These are phyloP conservation scores for Coranthus polyacanthus DNA, from an alignment of 2,797 vertebrate species.

Conservation along the genomic window DNA sequence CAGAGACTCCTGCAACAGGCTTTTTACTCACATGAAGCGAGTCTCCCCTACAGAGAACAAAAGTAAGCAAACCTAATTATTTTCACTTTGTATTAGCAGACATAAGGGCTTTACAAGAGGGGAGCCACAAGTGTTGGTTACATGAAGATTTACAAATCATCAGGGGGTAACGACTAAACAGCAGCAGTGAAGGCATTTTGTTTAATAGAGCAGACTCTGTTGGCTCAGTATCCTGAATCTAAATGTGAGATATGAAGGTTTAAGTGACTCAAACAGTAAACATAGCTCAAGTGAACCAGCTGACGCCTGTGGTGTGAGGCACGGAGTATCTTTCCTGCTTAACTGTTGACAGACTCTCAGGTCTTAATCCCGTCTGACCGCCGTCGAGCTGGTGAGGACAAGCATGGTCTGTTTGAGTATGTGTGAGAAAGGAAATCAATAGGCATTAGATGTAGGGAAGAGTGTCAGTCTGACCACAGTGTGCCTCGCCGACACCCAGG, in stretches of 20 bases:
- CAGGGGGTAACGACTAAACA: background rate
- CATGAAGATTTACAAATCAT: constrained; percentile 2
- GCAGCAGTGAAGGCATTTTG: constrained; percentile 1
- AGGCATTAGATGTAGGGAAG: constrained; percentile 51
- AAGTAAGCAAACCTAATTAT: constrained; percentile 42
- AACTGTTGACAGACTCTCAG: constrained; percentile 19
- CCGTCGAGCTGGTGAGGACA: constrained; percentile 18
- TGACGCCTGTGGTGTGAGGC: background rate
- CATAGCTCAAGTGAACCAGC: background rate
- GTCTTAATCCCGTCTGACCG: constrained; percentile 39
- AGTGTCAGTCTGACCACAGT: constrained; percentile 37
- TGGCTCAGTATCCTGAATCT: background rate
- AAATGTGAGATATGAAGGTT: background rate
- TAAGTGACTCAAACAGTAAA: background rate
- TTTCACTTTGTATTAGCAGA: constrained; percentile 28
- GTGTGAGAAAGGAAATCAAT: constrained; percentile 57
- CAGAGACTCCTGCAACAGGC: constrained; percentile 38
- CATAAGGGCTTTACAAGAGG: constrained; percentile 15
- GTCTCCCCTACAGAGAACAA: constrained; percentile 30
- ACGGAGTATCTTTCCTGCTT: background rate
- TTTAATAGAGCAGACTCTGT: background rate
- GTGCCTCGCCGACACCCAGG: constrained; percentile 34
- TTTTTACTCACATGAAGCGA: constrained; percentile 34
- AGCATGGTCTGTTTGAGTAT: constrained; percentile 12
- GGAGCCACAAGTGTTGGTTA: background rate